Conservation (phyloP, 2,113 vertebrate species). For the Marmota monax region DNA sequence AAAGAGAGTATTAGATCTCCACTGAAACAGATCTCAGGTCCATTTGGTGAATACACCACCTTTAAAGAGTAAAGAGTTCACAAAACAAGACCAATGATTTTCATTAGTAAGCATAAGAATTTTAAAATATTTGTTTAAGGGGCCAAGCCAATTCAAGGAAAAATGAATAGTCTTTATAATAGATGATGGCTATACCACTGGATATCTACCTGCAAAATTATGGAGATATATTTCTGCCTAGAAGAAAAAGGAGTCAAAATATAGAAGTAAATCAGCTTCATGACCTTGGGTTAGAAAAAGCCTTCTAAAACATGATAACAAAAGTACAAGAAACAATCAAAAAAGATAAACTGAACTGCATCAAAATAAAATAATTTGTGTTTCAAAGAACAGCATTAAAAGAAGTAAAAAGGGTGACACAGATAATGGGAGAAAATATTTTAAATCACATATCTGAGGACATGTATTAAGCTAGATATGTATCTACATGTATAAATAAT, state of each 20-base stretch:
- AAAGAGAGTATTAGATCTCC: neutral
- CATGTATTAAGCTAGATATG: neutral
- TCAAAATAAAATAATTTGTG: neutral
- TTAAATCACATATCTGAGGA: neutral
- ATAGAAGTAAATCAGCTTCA: neutral
- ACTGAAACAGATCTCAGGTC: neutral
- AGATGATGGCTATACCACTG: neutral
- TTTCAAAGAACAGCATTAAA: neutral
- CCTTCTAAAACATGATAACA: neutral
- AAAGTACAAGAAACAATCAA: neutral
- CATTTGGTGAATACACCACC: neutral
- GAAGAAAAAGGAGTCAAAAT: neutral
- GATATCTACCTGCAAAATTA: neutral
- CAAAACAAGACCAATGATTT: neutral
- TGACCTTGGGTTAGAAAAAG: neutral
- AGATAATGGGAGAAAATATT: neutral
- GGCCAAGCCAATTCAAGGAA: neutral
- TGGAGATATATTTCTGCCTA: neutral
- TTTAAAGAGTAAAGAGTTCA: slow-evolving; percentile 21
- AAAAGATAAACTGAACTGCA: neutral
- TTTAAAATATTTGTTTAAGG: neutral
- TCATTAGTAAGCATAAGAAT: slow-evolving; percentile 17
- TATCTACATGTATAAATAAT: neutral
- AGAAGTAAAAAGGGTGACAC: neutral
- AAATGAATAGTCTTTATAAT: slow-evolving; percentile 5